A percentile compares a stretch with the other conserved stretches of the same genome.
Evolutionary conservation across 2,113 vertebrate species (phyloP).

Genomic region (Noturus placidus): DNA sequence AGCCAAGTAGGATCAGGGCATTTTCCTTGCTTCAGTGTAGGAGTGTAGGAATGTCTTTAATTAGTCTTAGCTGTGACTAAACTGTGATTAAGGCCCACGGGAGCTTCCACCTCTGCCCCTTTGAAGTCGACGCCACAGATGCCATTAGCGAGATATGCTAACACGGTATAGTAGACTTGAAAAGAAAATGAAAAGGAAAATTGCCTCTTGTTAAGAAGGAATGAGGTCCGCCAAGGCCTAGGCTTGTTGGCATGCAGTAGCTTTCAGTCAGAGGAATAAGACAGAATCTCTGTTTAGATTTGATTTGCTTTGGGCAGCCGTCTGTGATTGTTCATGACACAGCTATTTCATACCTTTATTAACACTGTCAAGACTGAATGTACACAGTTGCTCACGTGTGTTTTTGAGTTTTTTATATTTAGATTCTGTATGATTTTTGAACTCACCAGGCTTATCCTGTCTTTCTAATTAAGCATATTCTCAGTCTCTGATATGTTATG

Average conservation of each 20-base stretch:
- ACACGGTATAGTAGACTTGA: conserved; percentile 60
- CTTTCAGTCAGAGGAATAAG: conserved; percentile 37
- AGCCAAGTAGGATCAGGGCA: not conserved
- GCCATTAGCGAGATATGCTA: conserved; percentile 64
- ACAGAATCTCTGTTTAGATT: conserved; percentile 31
- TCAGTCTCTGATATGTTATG: too few relatives aligned
- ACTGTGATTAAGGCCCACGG: conserved; percentile 76
- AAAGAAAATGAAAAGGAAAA: conserved; percentile 51
- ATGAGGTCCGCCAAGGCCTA: conserved; percentile 32
- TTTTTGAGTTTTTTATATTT: not conserved
- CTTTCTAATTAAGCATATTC: not conserved
- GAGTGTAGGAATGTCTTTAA: conserved; percentile 68
- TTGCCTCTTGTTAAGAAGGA: conserved; percentile 47
- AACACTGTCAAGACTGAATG: not conserved
- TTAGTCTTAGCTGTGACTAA: conserved; percentile 78
- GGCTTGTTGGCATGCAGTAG: conserved; percentile 22
- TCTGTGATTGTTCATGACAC: not conserved
- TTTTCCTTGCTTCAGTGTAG: conserved; percentile 37
- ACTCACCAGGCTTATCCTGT: not conserved
- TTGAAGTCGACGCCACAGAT: conserved; percentile 70
- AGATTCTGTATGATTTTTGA: not conserved
- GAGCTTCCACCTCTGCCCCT: conserved; percentile 63
- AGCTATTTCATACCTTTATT: not conserved
- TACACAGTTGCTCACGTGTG: not conserved
- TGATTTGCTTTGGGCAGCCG: conserved; percentile 21